Base-by-base conservation (phyloP, 2,888 invertebrate genomes). In the Epistrophe grossulariae region DNA sequence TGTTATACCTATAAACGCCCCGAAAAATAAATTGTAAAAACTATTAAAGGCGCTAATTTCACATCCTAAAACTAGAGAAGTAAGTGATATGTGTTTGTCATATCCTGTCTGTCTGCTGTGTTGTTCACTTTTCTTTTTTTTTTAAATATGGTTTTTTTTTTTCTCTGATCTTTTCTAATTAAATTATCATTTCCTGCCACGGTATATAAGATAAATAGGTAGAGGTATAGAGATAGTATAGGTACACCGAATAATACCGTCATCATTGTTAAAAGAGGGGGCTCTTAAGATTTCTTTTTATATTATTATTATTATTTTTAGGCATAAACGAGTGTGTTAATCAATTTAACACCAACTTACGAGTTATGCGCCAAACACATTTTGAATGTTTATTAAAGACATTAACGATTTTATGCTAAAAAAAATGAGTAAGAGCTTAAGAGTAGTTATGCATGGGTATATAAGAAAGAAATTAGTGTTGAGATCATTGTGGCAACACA, bases 181-280 rank as follows among this genome's bases (percentile, higher is more conserved):
- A 74, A 87, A 87, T 87, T 87, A 87, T 74, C 87, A 87, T 87
- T 87, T 87, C 87, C 87, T 87, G 87, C 79, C 85, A 74, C 52
- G 70, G 62, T 35, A 35, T 62, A 70, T 73, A 72, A 73, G 84
- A 73, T 73, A 70, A 76, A 68, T 35, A 68, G 68, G 28, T n/a
- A 55, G 50, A 24, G 2, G 13, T 31, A 15, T 15, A 11, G 24
- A n/a, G n/a, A n/a, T n/a, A n/a, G n/a, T n/a, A n/a, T 24, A 31
- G 28, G 28, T 68, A 68, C 1, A 50, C 52, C 62, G 79, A 70
- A 79, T 19, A n/a, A 7, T 13, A 35, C 2, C 28, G 64, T 19
- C 28, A 60, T 72, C 35, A 62, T 70, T 74, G 74, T 73, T 62
- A 19, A 50, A 68, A 13, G 13, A 5, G 50, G 50, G 38, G 45